Base-by-base conservation (phyloP, 1,140 invertebrate species). In the Aphidius ervi region DNA sequence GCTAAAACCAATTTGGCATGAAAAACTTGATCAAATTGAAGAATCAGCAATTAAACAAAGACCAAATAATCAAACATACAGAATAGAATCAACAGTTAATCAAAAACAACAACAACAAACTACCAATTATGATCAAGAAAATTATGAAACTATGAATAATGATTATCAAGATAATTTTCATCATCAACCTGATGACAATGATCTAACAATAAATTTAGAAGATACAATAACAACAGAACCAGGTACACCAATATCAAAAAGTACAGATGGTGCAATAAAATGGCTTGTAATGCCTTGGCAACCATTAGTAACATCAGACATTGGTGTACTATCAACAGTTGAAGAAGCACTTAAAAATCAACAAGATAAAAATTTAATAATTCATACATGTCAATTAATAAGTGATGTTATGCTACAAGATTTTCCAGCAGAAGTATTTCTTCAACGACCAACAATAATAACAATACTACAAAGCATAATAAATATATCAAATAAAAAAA, bases 391-490 rank as follows among this genome's bases (percentile, higher is more conserved):
- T 70, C 81, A 86, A 58, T 88, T 88, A 68, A 85, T 88, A 58
- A 74, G 74, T 41, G 82, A 87, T 74, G 84, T 88, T 9, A 82
- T 88, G 68, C 70, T 88, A 43, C 79, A 84, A 68, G 87, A 88
- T 71, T 88, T 88, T 75, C 85, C 86, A 48, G 81, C 85, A 16
- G 86, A 88, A 75, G 82, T 88, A 67, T 88, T 88, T 74, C 75
- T 88, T 37, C 87, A 88, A 65, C 80, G 85, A 66, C 85, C 86
- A 31, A 66, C 76, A 49, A 86, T 87, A 61, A 66, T 87, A 3
- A 42, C 41, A 7, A 68, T 76, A 56, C 60, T 79, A 31, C 68
- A 76, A 42, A 46, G 23, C 20, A 57, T 77, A 41, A 59, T 79
- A 6, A 57, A 72, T n/a, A 20, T 45, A 8, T 63, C 69, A 5